A percentile compares a stretch with the other conserved stretches of the same genome.
phyloP scores from a whole-genome alignment of 37 sponge, comb jelly and placozoan genomes.

The Haliclona indistincta region DNA sequence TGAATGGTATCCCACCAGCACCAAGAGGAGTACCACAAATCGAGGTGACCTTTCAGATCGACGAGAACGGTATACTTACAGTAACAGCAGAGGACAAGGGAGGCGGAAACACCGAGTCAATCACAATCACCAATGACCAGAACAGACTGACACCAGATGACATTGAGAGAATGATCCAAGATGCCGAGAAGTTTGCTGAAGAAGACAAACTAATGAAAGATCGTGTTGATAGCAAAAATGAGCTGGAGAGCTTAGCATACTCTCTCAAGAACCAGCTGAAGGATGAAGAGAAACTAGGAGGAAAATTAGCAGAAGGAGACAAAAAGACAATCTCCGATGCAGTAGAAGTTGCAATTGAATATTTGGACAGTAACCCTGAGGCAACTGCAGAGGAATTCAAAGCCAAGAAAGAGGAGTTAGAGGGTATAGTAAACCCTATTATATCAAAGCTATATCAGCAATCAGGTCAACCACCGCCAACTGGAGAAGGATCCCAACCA shows the following conservation, averaged over 20 bases:
- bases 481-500: constrained; percentile 16
- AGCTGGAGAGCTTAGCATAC: constrained; percentile 92
- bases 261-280: constrained; percentile 91
- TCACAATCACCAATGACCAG: constrained; percentile 98
- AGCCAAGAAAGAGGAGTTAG: constrained; percentile 93
- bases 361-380: constrained; percentile 85
- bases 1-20: constrained; percentile 97
- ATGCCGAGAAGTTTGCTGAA: constrained; percentile 98
- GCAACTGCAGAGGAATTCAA: constrained; percentile 83
- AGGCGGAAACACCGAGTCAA: constrained; percentile 88
- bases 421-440: constrained; percentile 94
- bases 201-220: constrained; percentile 94
- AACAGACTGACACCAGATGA: constrained; percentile 95
- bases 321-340: constrained; percentile 80
- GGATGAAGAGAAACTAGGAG: constrained; percentile 94
- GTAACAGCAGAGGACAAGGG: constrained; percentile 99
- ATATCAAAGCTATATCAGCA: constrained; percentile 90
- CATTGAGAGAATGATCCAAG: constrained; percentile 96
- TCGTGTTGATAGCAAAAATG: constrained; percentile 89
- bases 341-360: constrained; percentile 85
- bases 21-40: constrained; percentile 98
- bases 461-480: constrained; percentile 40
- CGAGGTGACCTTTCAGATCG: constrained; percentile 99
- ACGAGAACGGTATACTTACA: constrained; percentile 95
- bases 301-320: constrained; percentile 90